Base-by-base conservation (phyloP, 2,888 invertebrate species). In the Argyresthia goedartella region DNA sequence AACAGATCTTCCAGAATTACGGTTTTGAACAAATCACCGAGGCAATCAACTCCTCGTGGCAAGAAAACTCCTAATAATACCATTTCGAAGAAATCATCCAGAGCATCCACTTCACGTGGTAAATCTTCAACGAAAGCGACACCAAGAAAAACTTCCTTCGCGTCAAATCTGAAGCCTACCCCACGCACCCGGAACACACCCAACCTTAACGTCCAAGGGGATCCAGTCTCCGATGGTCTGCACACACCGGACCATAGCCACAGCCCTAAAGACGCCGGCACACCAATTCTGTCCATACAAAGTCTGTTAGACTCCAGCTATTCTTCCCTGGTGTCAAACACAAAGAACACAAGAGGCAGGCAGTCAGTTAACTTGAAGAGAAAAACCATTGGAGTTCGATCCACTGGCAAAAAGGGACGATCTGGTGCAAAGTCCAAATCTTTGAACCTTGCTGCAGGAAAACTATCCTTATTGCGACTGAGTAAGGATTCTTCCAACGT, bases 201-300 rank as follows among this genome's bases (percentile, higher is more conserved):
- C 25, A 25, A 2, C 42, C 49, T 10, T 13, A 33, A 6, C 43
- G 7, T 25, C 25, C 25, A 25, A 25, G 25, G 25, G 6, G 6
- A 6, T 25, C 41, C 54, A 3, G 55, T 45, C 1, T 51, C 55
- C 3, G 60, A 62, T 8, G 80, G 80, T 0, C 57, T 52, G 3
- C 60, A 60, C 8, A 82, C 82, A 0, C 84, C 84, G 0, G 76
- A 77, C 42, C 72, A 74, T 39, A 58, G 60, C 7, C 59, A 54
- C 2, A 76, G 73, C 49, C 76, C 77, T 1, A 65, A 67, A 41
- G 76, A 72, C 42, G 64, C 64, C 1, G 67, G 66, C 1, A 85
- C 85, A 1, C 85, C 85, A 0, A 68, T 84, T 1, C 59, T 84
- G 0, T 76, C 66, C 55, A 81, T 84, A 9, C 75, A 75, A 55